Evolutionary conservation across 2,888 invertebrate genomes (phyloP), one percentile per base, ranked within the genome.

Genomic region (Siphonodentalium dalli): DNA sequence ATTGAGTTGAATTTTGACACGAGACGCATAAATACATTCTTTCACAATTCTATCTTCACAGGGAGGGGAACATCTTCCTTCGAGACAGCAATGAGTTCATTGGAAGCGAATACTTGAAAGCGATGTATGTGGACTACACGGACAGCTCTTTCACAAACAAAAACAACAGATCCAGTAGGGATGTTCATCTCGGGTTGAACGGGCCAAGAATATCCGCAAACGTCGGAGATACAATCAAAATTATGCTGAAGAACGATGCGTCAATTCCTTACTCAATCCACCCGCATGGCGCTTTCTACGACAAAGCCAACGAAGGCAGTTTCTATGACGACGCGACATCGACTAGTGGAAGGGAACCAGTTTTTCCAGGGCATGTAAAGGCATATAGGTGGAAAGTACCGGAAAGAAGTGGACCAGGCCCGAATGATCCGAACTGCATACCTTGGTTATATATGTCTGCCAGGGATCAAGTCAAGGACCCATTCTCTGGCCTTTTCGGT

Each of bases 201-300:
- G 75, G 75, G 26, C 75, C 75, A 7, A 63, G 67, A 26, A 68
- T 75, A 21, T 63, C 61, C 27, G 75, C 61, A 8, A 71, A 75
- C 58, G 71, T 75, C 8, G 74, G 74, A 7, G 75, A 75, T 40
- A 54, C 54, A 28, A 66, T 69, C 18, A 59, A 65, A 33, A 64
- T 69, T 21, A 61, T 66, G 9, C 71, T 69, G 49, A 63, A 52
- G 50, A 72, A 72, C 58, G 63, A 65, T 39, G 72, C 72, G 0
- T 53, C 61, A 3, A 43, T 50, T 15, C 55, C 61, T 11, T 68
- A 54, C 47, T 72, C 72, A 7, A 61, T 69, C 6, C 67, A 69
- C 33, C 65, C 69, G 0, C 69, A 72, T 37, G 70, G 69, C 3
- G 65, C 68, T n/a, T 55, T 63, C 13, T 66, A 65, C 34, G 49